A percentile compares a stretch with the other conserved stretches of the same genome.
phyloP scores from a whole-genome alignment of 2,797 vertebrate genomes.

The Cheirogaleus major region DNA sequence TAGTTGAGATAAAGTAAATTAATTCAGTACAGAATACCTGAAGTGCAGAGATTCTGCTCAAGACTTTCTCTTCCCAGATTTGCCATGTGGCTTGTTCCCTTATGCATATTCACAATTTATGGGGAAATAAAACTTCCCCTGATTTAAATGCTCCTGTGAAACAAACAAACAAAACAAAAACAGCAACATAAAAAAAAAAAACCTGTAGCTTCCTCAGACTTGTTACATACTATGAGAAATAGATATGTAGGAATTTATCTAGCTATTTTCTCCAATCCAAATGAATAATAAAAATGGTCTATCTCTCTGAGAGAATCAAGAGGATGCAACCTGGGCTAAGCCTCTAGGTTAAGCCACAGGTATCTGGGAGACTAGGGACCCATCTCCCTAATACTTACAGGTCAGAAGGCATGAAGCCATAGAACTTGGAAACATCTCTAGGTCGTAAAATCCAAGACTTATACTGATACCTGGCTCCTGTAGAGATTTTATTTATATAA shows the following conservation, averaged over 20 bases:
- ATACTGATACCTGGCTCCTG: neutral
- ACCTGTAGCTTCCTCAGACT: too few species aligned
- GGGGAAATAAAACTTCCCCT: neutral
- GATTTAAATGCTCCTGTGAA: neutral
- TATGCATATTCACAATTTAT: neutral
- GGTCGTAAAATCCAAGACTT: neutral
- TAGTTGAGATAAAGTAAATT: neutral
- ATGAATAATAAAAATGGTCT: neutral
- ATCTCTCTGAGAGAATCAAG: neutral
- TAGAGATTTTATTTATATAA: neutral
- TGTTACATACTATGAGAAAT: neutral
- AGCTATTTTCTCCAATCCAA: neutral
- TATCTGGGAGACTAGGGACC: neutral
- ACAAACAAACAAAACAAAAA: too few species aligned
- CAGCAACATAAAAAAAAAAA: too few species aligned
- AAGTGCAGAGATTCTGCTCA: neutral
- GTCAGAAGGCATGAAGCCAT: neutral
- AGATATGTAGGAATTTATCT: neutral
- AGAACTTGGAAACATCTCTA: neutral
- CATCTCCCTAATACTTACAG: too few species aligned
- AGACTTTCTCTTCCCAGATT: neutral
- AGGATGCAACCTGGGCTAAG: neutral
- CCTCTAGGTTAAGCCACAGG: neutral
- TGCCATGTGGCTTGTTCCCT: neutral
- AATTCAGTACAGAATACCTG: neutral